A percentile compares a stretch with the other conserved stretches of the same genome.
These are phyloP conservation scores for Rhynchonycteris naso DNA, from an alignment of 2,797 vertebrate genomes.

Conservation along the genomic window DNA sequence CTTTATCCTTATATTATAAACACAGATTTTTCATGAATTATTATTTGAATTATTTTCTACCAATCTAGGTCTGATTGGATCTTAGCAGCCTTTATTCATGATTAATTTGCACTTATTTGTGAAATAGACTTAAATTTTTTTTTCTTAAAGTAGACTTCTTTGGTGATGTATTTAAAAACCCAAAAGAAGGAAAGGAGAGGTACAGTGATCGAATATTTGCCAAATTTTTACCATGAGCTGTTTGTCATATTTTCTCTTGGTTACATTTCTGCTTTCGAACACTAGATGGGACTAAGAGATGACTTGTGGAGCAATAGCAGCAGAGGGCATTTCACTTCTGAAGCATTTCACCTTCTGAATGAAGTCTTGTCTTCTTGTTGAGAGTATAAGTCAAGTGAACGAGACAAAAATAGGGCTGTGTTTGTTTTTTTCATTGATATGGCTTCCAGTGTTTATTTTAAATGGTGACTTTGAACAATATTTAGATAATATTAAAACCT, in stretches of 20 bases:
- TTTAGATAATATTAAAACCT: slow-evolving; percentile 17
- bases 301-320: slow-evolving; percentile 58
- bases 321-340: not conserved
- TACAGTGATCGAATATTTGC: not conserved
- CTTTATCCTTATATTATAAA: not conserved
- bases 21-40: not conserved
- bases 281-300: slow-evolving; percentile 87
- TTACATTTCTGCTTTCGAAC: slow-evolving; percentile 79
- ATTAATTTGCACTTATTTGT: not conserved
- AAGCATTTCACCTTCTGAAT: slow-evolving; percentile 3
- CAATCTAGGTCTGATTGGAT: not conserved
- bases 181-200: not conserved
- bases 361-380: not conserved
- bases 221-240: not conserved
- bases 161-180: not conserved
- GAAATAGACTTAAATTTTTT: not conserved
- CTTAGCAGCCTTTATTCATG: not conserved
- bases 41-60: not conserved
- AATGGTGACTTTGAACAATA: not conserved
- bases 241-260: not conserved
- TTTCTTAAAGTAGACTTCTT: not conserved
- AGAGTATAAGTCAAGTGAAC: not conserved
- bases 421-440: slow-evolving; percentile 1
- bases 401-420: not conserved
- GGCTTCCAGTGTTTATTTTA: slow-evolving; percentile 18